Evolutionary conservation across 2,113 vertebrate genomes (phyloP).

Genomic region (Myiopsitta monachus): DNA sequence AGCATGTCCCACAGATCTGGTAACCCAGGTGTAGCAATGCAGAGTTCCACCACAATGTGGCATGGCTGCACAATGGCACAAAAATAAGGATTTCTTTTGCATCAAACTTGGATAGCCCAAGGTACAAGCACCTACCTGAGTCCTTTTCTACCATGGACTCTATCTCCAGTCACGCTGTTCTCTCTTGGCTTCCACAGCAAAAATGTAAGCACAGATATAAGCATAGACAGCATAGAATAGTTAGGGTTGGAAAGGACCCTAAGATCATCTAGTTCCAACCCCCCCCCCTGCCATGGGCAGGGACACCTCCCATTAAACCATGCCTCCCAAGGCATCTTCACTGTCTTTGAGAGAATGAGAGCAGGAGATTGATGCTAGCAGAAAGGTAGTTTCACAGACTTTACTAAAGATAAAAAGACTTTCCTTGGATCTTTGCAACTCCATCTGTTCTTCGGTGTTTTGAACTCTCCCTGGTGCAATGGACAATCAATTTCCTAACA

Average conservation of each 20-base stretch:
- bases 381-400: neutral
- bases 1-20: neutral
- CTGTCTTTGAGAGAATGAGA: neutral
- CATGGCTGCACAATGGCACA: accelerated
- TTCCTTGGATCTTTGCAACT: neutral
- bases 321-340: neutral
- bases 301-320: no score
- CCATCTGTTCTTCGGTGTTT: neutral
- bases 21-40: neutral
- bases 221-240: neutral
- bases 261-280: no score
- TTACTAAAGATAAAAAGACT: neutral
- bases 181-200: neutral
- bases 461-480: neutral
- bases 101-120: neutral
- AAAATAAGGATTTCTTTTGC: neutral
- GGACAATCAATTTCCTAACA: neutral
- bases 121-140: neutral
- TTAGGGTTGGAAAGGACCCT: no score
- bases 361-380: neutral
- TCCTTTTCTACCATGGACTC: neutral
- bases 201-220: neutral
- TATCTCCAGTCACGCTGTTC: neutral
- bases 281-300: no score
- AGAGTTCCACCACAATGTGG: neutral